Evolutionary conservation across 1,140 invertebrate genomes (phyloP).

Genomic region (Lepidurus arcticus): DNA sequence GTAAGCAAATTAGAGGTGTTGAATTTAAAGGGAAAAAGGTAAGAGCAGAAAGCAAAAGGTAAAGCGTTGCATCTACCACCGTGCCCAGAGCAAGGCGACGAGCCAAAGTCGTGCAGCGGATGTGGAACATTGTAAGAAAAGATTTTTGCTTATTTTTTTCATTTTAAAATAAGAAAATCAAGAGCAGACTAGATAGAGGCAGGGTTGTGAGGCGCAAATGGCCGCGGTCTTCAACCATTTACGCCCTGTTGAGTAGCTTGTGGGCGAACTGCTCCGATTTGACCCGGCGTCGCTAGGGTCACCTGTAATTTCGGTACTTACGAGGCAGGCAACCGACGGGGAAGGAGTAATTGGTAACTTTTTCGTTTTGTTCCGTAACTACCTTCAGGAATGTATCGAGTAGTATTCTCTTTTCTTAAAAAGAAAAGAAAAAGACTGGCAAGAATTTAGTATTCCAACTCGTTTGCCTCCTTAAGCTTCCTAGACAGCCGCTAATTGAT

Average conservation of each 20-base stretch:
- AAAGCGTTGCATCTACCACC: background rate
- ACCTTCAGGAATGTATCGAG: background rate
- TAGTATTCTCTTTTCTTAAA: background rate
- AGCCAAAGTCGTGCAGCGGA: conserved; percentile 17
- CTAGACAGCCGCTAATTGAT: too few species aligned
- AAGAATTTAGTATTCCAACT: too few species aligned
- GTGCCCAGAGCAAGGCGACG: conserved; percentile 1
- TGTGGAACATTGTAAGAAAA: background rate
- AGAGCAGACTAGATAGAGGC: background rate
- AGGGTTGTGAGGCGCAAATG: background rate
- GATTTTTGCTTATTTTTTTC: background rate
- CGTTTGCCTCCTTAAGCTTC: too few species aligned
- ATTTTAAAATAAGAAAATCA: background rate
- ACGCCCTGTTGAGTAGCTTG: conserved; percentile 9
- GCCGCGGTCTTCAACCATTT: background rate
- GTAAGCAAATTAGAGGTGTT: conserved; percentile 1
- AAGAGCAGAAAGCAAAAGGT: background rate
- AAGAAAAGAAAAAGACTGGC: too few species aligned
- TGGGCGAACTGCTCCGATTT: conserved; percentile 11
- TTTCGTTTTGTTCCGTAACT: background rate
- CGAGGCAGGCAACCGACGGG: background rate
- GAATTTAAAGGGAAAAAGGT: background rate
- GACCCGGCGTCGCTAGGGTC: background rate
- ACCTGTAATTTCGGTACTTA: conserved; percentile 10
- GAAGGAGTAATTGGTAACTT: background rate